Evolutionary conservation across 1,140 invertebrate species (phyloP).

Genomic region (Trichonephila clavata): DNA sequence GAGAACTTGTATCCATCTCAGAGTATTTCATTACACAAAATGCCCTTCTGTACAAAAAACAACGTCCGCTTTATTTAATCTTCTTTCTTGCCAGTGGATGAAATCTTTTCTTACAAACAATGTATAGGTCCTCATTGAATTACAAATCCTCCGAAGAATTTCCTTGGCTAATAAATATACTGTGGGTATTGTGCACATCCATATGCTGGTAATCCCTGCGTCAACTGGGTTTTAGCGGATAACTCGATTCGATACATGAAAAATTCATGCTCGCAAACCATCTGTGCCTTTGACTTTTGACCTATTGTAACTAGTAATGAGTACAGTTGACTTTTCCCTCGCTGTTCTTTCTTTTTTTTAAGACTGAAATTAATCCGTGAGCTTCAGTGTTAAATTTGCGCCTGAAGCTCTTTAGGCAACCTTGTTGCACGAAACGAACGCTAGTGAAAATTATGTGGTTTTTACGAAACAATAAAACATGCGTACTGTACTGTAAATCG

Average conservation of each 20-base stretch:
- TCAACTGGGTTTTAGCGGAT: neutral
- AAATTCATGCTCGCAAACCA: constrained; percentile 27
- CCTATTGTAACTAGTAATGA: neutral
- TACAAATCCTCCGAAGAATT: neutral
- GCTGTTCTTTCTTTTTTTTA: neutral
- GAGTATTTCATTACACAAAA: too few species aligned
- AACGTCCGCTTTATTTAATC: too few species aligned
- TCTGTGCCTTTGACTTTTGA: constrained; percentile 1
- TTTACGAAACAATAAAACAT: too few species aligned
- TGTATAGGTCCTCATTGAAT: neutral
- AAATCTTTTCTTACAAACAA: neutral
- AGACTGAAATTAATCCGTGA: neutral
- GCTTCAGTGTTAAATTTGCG: neutral
- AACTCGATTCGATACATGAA: constrained; percentile 14
- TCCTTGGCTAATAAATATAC: neutral
- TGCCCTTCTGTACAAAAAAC: too few species aligned
- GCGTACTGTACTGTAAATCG: too few species aligned
- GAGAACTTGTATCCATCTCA: too few species aligned
- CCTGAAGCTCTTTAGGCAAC: too few species aligned
- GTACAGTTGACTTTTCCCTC: neutral
- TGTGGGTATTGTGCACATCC: neutral
- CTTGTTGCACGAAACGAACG: too few species aligned
- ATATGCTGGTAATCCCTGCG: constrained; percentile 1
- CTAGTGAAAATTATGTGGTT: too few species aligned
- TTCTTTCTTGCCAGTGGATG: too few species aligned